phyloP scores from a whole-genome alignment of 2,888 invertebrate species.

The Anorthoa munda region DNA sequence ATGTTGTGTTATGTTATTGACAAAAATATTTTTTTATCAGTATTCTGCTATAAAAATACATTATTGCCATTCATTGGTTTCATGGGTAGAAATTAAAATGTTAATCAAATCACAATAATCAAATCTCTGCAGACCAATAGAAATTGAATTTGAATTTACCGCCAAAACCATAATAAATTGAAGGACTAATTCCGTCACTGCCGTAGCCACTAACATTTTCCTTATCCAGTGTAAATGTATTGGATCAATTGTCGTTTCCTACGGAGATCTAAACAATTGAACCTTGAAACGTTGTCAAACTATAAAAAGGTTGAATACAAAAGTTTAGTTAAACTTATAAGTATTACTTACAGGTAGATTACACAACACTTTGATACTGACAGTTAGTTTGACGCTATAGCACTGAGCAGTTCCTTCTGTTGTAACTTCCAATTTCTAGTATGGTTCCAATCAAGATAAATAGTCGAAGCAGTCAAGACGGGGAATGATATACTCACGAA shows the following conservation, averaged over 20 bases:
- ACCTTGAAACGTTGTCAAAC: neutral
- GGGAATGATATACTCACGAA: conserved; percentile 93
- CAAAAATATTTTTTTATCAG: too few relatives aligned
- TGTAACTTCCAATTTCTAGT: conserved; percentile 94
- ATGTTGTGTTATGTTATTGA: neutral
- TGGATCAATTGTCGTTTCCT: neutral
- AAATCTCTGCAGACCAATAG: neutral
- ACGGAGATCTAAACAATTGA: neutral
- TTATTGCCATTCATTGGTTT: too few relatives aligned
- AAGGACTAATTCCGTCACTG: too few relatives aligned
- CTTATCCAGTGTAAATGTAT: neutral
- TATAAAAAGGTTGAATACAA: conserved; percentile 10
- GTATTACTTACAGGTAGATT: conserved; percentile 34
- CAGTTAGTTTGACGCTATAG: conserved; percentile 7
- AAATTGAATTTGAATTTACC: neutral
- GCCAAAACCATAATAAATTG: neutral
- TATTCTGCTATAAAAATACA: too few relatives aligned
- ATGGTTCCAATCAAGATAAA: conserved; percentile 94
- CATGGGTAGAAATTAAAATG: too few relatives aligned
- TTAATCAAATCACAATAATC: too few relatives aligned
- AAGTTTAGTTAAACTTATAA: neutral
- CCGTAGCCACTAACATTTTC: neutral
- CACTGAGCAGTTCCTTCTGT: conserved; percentile 71
- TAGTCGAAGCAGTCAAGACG: conserved; percentile 88
- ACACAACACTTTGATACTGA: conserved; percentile 33